Percentiles rank a stretch among this genome's conserved stretches.
These are phyloP conservation scores for Drosophila maculinotata DNA, from an alignment of 2,888 invertebrate genomes.

Conservation along the genomic window DNA sequence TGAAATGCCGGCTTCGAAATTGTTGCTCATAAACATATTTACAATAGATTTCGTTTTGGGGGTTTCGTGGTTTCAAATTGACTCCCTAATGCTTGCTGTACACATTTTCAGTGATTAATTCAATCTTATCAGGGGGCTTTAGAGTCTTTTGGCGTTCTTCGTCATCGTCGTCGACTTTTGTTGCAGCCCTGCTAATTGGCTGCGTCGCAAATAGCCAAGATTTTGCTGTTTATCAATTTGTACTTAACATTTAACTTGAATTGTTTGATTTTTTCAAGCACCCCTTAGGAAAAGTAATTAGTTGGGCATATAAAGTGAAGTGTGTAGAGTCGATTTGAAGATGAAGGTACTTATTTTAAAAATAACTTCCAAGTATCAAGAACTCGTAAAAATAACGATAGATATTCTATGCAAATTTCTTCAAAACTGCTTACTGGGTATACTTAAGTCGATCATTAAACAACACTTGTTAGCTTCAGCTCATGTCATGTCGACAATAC, in stretches of 20 bases:
- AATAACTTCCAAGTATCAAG: too few species aligned
- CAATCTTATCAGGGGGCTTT: constrained; percentile 55
- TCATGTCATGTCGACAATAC: constrained; percentile 25
- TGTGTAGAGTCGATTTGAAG: background rate
- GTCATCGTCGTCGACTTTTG: constrained; percentile 30
- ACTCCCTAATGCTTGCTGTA: constrained; percentile 16
- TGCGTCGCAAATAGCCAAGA: constrained; percentile 33
- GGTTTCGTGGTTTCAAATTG: constrained; percentile 10
- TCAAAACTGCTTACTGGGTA: constrained; percentile 13
- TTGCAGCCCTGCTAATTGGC: constrained; percentile 39
- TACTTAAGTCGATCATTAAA: background rate
- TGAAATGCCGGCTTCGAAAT: constrained; percentile 28
- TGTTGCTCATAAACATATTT: constrained; percentile 2
- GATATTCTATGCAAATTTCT: too few species aligned
- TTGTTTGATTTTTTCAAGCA: constrained; percentile 5
- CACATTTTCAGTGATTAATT: constrained; percentile 35
- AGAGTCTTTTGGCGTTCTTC: too few species aligned
- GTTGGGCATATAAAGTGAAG: constrained; percentile 2
- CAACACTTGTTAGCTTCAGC: background rate
- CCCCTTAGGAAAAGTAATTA: background rate
- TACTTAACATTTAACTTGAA: constrained; percentile 10
- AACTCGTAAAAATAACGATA: too few species aligned
- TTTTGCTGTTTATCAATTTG: constrained; percentile 43
- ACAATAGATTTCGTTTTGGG: constrained; percentile 7
- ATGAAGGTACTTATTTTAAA: background rate